Evolutionary conservation across 2,797 vertebrate genomes (phyloP).

Genomic region (Argyrosomus regius): DNA sequence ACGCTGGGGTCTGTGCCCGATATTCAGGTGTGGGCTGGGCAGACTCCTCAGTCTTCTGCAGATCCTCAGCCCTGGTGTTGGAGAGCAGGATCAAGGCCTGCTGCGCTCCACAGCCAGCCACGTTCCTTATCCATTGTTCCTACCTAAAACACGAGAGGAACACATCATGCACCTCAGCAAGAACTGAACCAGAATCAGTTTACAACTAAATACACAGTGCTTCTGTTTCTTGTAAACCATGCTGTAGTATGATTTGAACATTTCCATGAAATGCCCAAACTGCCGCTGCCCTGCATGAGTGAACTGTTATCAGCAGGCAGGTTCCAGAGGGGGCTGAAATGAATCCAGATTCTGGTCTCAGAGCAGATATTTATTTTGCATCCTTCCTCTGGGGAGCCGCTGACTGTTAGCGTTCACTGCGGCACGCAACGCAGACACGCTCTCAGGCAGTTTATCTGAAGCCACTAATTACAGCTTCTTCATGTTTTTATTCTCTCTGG

Average conservation of each 20-base stretch:
- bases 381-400: conserved; percentile 39
- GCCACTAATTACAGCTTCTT: conserved; percentile 59
- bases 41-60: conserved; percentile 27
- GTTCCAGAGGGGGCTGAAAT: conserved; percentile 41
- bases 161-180: neutral
- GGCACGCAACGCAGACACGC: conserved; percentile 25
- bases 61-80: conserved; percentile 41
- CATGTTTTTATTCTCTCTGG: conserved; percentile 59
- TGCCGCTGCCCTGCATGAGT: neutral
- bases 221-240: neutral
- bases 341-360: conserved; percentile 45
- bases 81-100: conserved; percentile 45
- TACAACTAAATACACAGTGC: neutral
- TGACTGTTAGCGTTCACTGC: conserved; percentile 41
- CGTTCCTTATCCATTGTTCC: conserved; percentile 54
- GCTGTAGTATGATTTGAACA: conserved; percentile 1
- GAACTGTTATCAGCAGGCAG: conserved; percentile 27
- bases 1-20: neutral
- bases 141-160: conserved; percentile 34
- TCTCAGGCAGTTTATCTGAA: conserved; percentile 36
- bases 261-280: conserved; percentile 12
- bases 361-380: conserved; percentile 52
- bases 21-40: conserved; percentile 1
- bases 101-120: conserved; percentile 38
- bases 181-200: conserved; percentile 8